phyloP scores from a whole-genome alignment of 2,113 vertebrate species.

The Erythrolamprus reginae region DNA sequence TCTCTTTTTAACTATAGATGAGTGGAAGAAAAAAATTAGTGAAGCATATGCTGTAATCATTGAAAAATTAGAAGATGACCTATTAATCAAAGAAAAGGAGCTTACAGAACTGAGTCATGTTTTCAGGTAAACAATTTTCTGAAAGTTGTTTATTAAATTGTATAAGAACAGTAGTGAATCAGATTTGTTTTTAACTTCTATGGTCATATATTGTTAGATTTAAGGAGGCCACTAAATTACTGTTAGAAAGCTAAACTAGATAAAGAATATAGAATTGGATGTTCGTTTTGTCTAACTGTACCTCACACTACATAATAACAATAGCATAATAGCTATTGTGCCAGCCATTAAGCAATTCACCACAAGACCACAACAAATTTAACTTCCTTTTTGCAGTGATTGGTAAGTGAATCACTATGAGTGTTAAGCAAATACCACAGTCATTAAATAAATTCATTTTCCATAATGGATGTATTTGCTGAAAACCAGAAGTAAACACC shows the following conservation, averaged over 20 bases:
- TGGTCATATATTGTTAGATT: background rate
- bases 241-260: background rate
- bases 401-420: background rate
- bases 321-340: background rate
- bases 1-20: slow-evolving; percentile 70
- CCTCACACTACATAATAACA: background rate
- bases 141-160: background rate
- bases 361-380: background rate
- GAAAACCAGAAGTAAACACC: background rate
- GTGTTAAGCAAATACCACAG: background rate
- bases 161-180: background rate
- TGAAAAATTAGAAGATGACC: slow-evolving; percentile 84
- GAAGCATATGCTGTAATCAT: slow-evolving; percentile 85
- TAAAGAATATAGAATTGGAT: background rate
- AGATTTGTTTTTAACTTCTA: background rate
- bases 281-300: background rate
- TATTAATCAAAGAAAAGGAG: slow-evolving; percentile 83
- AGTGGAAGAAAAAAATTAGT: slow-evolving; percentile 96
- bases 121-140: slow-evolving; percentile 75
- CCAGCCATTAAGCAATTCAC: background rate
- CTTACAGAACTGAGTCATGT: slow-evolving; percentile 78
- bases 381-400: background rate
- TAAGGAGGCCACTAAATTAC: background rate
- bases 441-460: background rate
- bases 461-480: background rate